Conservation (phyloP, 2,888 invertebrate genomes). For the Trichacis sp. region DNA sequence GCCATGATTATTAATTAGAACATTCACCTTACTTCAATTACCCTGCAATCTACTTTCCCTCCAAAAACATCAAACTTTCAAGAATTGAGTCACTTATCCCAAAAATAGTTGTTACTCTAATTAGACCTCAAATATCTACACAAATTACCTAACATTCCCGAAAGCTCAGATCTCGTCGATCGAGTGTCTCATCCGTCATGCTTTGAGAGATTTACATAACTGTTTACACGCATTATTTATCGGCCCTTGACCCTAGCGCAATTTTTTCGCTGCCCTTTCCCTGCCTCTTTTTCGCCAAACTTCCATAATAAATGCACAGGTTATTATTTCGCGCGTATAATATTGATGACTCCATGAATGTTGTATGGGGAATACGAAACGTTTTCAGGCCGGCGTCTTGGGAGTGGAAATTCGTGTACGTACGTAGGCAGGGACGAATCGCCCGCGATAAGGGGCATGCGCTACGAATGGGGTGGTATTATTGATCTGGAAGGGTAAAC, state of each 20-base stretch:
- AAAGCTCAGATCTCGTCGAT: no score
- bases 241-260: conserved; percentile 33
- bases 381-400: conserved; percentile 43
- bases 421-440: conserved; percentile 34
- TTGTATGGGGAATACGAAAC: conserved; percentile 60
- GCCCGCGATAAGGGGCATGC: conserved; percentile 54
- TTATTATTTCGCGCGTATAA: conserved; percentile 68
- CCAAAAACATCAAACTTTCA: no score
- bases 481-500: conserved; percentile 61
- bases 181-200: conserved; percentile 40
- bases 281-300: conserved; percentile 21
- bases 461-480: conserved; percentile 60
- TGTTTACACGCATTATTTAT: conserved; percentile 62
- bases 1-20: no score
- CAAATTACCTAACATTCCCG: no score
- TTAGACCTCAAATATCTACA: no score
- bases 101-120: no score
- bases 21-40: no score
- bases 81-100: no score
- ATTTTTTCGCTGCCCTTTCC: conserved; percentile 32
- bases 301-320: conserved; percentile 65
- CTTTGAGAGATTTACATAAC: conserved; percentile 58
- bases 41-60: no score
- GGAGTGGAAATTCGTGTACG: conserved; percentile 51
- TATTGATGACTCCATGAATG: conserved; percentile 68